phyloP scores from a whole-genome alignment of 2,113 vertebrate species.

The Rhizomys pruinosus region DNA sequence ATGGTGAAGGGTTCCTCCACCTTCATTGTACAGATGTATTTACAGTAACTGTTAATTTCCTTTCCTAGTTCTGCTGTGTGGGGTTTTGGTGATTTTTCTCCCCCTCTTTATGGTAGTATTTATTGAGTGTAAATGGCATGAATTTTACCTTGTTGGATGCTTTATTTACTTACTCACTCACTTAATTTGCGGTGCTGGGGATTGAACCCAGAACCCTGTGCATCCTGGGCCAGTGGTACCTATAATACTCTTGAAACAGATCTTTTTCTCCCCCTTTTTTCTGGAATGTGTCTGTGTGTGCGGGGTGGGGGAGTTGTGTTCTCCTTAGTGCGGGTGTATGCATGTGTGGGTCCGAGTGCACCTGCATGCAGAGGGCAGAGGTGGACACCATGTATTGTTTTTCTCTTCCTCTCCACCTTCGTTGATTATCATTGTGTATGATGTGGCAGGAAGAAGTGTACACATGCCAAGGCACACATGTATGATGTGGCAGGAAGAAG shows the following conservation, averaged over 20 bases:
- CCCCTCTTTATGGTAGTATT: not conserved
- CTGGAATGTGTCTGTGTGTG: too few species aligned
- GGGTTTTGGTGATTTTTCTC: slow-evolving; percentile 45
- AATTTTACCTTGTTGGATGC: not conserved
- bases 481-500: not conserved
- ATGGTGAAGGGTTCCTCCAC: not conserved
- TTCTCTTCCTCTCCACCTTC: not conserved
- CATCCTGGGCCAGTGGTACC: not conserved
- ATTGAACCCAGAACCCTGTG: not conserved
- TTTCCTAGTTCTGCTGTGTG: not conserved
- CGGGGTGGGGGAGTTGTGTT: not conserved
- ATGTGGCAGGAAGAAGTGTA: not conserved
- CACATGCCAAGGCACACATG: not conserved
- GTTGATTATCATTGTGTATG: not conserved
- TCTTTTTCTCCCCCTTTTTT: not conserved
- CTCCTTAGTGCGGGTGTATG: not conserved
- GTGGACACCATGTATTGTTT: not conserved
- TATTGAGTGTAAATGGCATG: slow-evolving; percentile 12
- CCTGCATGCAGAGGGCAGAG: too few species aligned
- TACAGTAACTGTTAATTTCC: not conserved
- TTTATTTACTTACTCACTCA: not conserved
- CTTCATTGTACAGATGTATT: not conserved
- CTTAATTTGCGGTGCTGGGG: not conserved
- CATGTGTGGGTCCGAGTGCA: not conserved
- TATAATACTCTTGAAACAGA: not conserved